Base-by-base conservation (phyloP, 2,113 vertebrate species). In the Caracal caracal region DNA sequence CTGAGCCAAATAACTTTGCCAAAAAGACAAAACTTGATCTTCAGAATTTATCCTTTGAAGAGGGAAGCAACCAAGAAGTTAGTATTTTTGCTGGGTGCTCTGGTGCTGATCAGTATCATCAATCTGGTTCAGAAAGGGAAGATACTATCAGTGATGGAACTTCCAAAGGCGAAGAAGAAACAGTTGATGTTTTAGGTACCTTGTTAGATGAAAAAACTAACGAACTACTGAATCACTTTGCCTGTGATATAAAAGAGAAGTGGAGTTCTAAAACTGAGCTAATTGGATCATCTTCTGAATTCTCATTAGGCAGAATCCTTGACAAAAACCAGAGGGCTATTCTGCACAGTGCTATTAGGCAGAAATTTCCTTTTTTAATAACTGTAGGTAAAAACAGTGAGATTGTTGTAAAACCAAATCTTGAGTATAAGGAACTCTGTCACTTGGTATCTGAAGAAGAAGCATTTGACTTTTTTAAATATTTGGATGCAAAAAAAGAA, bases 341-440 rank as follows among this genome's bases (percentile, higher is more conserved):
- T 19, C 97, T 99, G 40, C 99, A 99, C 95, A 98, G 99, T 37
- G 99, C 99, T 0, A 89, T 99, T 17, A 98, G 99, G 24, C 99
- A 99, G 96, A 98, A 97, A 88, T 99, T 99, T 98, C 99, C 99
- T 37, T 99, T 99, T 94, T 98, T 99, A 75, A 98, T 99, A 98
- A 99, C 99, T 0, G 89, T 99, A 94, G 99, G 99, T 22, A 99
- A 98, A 94, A 99, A 98, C 93, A 98, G 93, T 0, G 99, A 99
- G 98, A 99, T 99, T 96, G 88, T 99, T 66, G 99, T 99, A 26
- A 99, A 98, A 97, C 99, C 99, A 93, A 99, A 99, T 87, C 98
- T 98, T 2, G 99, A 99, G 93, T 99, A 99, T 98, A 98, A 98
- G 86, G 99, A 99, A 90, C 99, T 99, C 20, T 98, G 99, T 71